Percentiles rank a stretch among this genome's conserved stretches.
Conservation (phyloP, 2,797 vertebrate species). For the Tarsius wallacei region DNA sequence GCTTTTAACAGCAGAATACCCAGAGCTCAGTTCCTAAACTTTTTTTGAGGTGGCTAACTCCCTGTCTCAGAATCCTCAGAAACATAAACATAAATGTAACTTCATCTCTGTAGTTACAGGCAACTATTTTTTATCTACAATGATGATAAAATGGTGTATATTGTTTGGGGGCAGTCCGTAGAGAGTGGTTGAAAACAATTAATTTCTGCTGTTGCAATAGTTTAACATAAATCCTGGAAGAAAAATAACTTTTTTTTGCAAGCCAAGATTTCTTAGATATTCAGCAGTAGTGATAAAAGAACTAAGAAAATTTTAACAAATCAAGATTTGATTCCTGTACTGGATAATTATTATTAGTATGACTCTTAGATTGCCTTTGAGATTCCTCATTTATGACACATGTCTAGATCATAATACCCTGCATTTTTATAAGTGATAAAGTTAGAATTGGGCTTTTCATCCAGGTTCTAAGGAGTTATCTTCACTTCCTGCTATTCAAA, state of each 20-base stretch:
- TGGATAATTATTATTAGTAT: neutral
- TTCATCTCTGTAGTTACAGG: neutral
- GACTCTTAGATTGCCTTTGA: neutral
- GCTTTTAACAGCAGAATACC: neutral
- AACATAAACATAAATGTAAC: neutral
- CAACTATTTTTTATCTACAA: neutral
- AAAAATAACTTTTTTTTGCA: neutral
- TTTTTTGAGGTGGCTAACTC: neutral
- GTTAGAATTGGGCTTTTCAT: neutral
- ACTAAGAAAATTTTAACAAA: neutral
- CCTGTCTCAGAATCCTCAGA: neutral
- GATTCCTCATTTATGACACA: neutral
- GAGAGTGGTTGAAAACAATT: neutral
- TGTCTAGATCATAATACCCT: neutral
- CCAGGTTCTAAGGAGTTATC: neutral
- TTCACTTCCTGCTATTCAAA: neutral
- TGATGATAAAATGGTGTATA: neutral
- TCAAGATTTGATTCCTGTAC: neutral
- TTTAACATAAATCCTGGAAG: neutral
- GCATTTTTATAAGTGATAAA: slow-evolving; percentile 40
- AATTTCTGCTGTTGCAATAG: neutral
- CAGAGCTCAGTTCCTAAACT: neutral
- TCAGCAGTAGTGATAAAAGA: neutral
- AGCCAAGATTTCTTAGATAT: neutral
- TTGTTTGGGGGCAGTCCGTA: neutral